Evolutionary conservation across 2,113 vertebrate species (phyloP).

Genomic region (Sinocyclocheilus maitianheensis): DNA sequence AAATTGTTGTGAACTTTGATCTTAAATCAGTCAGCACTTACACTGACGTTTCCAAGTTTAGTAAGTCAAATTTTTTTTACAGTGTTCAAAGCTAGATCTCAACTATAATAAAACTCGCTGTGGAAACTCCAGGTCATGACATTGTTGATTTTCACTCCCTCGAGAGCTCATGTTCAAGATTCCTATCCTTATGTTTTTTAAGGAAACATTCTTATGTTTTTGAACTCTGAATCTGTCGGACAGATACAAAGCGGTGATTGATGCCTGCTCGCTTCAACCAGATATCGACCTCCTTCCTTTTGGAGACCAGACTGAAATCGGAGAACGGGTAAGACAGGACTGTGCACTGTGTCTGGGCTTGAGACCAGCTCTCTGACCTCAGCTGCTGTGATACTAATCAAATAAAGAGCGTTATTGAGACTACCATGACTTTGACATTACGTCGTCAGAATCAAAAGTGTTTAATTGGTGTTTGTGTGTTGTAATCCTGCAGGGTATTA

Average conservation of each 20-base stretch:
- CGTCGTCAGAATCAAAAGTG: constrained; percentile 10
- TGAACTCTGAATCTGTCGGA: background rate
- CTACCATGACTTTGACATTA: constrained; percentile 8
- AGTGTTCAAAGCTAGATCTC: background rate
- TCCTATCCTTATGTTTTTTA: background rate
- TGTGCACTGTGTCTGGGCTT: constrained; percentile 1
- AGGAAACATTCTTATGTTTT: background rate
- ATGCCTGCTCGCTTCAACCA: constrained; percentile 96
- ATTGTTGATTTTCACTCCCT: background rate
- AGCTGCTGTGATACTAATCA: constrained; percentile 25
- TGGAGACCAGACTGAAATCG: constrained; percentile 98
- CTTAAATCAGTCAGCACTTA: background rate
- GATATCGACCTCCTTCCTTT: constrained; percentile 96
- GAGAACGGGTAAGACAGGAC: constrained; percentile 83
- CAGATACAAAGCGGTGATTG: constrained; percentile 96
- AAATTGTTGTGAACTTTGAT: background rate
- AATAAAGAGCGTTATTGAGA: constrained; percentile 39
- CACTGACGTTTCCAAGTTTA: background rate
- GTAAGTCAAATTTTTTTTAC: background rate
- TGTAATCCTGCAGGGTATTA: constrained; percentile 85
- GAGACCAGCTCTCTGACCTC: constrained; percentile 28
- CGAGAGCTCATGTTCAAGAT: background rate
- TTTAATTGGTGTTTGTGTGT: constrained; percentile 37
- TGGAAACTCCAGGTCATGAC: constrained; percentile 10
- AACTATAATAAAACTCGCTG: constrained; percentile 1